Percentiles rank a stretch among this genome's conserved stretches.
Evolutionary conservation across 2,888 invertebrate genomes (phyloP).

Genomic region (Odontocolon sp.): DNA sequence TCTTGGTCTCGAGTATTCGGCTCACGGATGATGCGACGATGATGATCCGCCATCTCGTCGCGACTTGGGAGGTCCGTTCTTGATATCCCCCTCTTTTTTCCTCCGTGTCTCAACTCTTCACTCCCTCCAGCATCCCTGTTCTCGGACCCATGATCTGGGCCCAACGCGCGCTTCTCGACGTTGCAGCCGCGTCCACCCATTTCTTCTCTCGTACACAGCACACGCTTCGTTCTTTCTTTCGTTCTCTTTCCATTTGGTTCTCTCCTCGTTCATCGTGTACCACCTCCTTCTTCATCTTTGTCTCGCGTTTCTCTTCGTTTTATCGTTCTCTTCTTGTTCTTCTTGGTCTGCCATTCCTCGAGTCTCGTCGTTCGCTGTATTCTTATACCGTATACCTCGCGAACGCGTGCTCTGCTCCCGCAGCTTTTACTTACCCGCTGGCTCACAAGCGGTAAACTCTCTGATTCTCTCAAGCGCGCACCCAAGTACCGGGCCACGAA

Average conservation of each 20-base stretch:
- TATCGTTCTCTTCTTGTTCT: conserved; percentile 42
- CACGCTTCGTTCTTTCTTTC: conserved; percentile 55
- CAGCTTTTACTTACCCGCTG: conserved; percentile 53
- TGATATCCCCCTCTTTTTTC: conserved; percentile 74
- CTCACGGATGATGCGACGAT: conserved; percentile 80
- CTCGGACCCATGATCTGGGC: conserved; percentile 61
- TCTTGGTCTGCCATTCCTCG: conserved; percentile 55
- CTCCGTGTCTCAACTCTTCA: conserved; percentile 49
- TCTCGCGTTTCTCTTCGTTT: conserved; percentile 56
- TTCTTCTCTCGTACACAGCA: conserved; percentile 56
- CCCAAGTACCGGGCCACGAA: neutral
- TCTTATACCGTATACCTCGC: conserved; percentile 35
- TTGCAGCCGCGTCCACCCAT: conserved; percentile 59
- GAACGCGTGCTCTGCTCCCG: conserved; percentile 26
- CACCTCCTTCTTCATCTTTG: conserved; percentile 63
- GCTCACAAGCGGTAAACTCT: conserved; percentile 67
- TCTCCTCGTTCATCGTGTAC: conserved; percentile 63
- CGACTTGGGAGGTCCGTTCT: conserved; percentile 81
- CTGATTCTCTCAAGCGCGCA: conserved; percentile 64
- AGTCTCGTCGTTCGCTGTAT: conserved; percentile 42
- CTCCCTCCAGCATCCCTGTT: conserved; percentile 71
- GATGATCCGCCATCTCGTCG: conserved; percentile 81
- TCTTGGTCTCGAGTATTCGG: conserved; percentile 71
- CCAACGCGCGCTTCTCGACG: conserved; percentile 45
- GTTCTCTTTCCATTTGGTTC: conserved; percentile 52